phyloP scores from a whole-genome alignment of 2,113 vertebrate genomes.

The Anarrhichthys ocellatus region DNA sequence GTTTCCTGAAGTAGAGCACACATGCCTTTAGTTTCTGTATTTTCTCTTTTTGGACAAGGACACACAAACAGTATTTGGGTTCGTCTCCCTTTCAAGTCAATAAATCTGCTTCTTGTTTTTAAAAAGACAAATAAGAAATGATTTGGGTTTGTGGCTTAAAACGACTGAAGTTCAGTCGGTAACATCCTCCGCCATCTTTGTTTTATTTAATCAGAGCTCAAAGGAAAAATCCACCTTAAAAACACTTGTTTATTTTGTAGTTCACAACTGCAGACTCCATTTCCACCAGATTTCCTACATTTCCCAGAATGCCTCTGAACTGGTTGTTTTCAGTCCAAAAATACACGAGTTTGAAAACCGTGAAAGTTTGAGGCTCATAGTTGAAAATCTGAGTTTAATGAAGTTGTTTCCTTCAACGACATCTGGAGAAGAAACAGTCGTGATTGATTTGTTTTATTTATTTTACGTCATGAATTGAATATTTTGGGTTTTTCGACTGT shows the following conservation, averaged over 20 bases:
- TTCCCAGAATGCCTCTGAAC: slow-evolving; percentile 28
- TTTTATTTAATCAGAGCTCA: neutral
- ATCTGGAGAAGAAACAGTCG: too few relatives aligned
- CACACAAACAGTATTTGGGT: slow-evolving; percentile 27
- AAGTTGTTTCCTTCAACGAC: neutral
- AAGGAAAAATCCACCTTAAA: slow-evolving; percentile 30
- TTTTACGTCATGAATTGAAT: neutral
- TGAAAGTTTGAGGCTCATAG: too few relatives aligned
- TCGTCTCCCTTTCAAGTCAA: slow-evolving; percentile 26
- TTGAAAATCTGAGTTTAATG: too few relatives aligned
- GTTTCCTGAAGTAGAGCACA: slow-evolving; percentile 74
- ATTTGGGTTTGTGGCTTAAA: neutral
- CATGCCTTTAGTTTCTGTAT: slow-evolving; percentile 9
- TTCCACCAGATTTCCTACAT: neutral
- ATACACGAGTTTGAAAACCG: too few relatives aligned
- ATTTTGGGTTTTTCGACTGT: neutral
- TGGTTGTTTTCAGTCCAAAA: neutral
- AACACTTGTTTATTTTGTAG: neutral
- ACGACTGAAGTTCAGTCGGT: neutral
- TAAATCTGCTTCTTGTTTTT: neutral
- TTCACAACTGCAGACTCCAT: neutral
- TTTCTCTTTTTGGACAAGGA: slow-evolving; percentile 33
- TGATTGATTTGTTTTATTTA: neutral
- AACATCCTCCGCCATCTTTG: neutral
- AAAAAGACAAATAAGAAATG: neutral